These are phyloP conservation scores for Trichogramma pretiosum DNA, from an alignment of 1,140 invertebrate species.

Conservation along the genomic window DNA sequence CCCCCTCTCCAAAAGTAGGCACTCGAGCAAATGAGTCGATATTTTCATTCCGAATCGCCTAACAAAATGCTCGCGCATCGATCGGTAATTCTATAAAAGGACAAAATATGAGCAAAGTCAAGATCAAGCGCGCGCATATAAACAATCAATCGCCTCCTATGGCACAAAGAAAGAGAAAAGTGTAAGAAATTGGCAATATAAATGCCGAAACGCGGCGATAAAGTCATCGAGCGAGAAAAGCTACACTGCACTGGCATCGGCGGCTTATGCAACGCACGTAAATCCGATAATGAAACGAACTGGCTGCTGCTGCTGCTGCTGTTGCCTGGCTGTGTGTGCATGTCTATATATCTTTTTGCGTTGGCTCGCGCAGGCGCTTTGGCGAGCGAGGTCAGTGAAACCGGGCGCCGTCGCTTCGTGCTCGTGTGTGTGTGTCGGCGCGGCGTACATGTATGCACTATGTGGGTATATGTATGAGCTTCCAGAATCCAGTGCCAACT, in stretches of 20 bases:
- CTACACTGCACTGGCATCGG: too few species aligned
- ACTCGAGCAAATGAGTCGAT: too few species aligned
- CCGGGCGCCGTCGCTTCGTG: slow-evolving; percentile 18
- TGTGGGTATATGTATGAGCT: too few species aligned
- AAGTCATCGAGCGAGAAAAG: slow-evolving; percentile 13
- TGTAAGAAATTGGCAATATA: neutral
- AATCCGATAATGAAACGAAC: slow-evolving; percentile 18
- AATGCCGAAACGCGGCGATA: slow-evolving; percentile 4
- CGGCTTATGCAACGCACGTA: slow-evolving; percentile 16
- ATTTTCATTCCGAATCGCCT: too few species aligned
- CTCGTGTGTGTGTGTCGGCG: too few species aligned
- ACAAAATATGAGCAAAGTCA: too few species aligned
- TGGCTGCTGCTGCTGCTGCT: neutral
- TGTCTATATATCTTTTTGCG: neutral
- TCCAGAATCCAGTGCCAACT: too few species aligned
- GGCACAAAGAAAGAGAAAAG: neutral
- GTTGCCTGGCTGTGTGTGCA: neutral
- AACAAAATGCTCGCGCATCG: too few species aligned
- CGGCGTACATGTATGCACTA: too few species aligned
- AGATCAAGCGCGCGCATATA: neutral
- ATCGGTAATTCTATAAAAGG: too few species aligned
- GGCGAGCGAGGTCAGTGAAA: slow-evolving; percentile 45
- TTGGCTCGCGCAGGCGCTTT: slow-evolving; percentile 18
- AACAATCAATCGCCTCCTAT: neutral
- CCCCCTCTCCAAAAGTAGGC: too few species aligned